These are phyloP conservation scores for Araneus ventricosus DNA, from an alignment of 1,140 invertebrate species.

Conservation along the genomic window DNA sequence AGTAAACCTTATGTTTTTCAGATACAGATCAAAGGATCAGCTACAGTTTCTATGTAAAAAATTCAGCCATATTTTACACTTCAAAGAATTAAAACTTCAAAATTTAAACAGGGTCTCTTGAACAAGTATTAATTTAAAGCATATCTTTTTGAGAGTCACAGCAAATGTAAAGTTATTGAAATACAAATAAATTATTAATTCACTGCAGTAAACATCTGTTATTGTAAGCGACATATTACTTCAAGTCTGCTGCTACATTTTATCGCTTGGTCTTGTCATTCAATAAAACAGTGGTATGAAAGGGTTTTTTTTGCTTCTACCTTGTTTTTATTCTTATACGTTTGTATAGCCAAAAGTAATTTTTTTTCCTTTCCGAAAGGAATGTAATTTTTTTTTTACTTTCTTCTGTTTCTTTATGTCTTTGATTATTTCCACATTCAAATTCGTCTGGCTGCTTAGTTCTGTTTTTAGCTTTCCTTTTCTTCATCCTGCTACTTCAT, in stretches of 20 bases:
- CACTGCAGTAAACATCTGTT: background rate
- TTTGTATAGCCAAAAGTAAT: too few species aligned
- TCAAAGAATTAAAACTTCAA: too few species aligned
- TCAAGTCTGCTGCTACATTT: constrained; percentile 2
- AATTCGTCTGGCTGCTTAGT: too few species aligned
- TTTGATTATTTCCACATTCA: background rate
- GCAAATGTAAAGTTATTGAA: too few species aligned
- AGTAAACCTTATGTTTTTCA: too few species aligned
- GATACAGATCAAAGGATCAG: too few species aligned
- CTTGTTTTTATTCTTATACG: background rate
- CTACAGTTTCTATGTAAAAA: too few species aligned
- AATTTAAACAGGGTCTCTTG: too few species aligned
- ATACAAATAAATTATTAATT: constrained; percentile 31
- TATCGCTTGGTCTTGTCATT: background rate
- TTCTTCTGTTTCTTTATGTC: background rate
- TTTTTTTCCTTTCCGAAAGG: too few species aligned
- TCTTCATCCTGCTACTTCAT: background rate
- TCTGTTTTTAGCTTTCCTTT: background rate
- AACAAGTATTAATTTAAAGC: too few species aligned
- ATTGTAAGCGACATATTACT: background rate
- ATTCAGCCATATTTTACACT: too few species aligned
- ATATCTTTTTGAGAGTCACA: too few species aligned
- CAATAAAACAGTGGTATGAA: background rate
- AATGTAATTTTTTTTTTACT: background rate
- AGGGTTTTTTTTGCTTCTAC: background rate